A percentile compares a stretch with the other conserved stretches of the same genome.
phyloP scores from a whole-genome alignment of 2,888 invertebrate genomes.

The Xylota sylvarum region DNA sequence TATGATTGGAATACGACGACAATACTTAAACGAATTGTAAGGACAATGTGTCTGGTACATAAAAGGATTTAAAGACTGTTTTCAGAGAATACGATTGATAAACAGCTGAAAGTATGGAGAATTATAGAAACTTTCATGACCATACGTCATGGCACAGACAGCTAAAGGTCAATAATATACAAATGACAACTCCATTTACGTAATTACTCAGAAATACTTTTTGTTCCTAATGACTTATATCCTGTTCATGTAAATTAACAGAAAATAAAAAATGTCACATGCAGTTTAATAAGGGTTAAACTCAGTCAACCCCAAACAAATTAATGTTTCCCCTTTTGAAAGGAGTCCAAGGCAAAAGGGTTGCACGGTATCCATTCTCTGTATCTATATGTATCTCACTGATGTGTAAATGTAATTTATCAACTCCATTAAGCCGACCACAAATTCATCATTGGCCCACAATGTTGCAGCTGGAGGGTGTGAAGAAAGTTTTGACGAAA shows the following conservation, averaged over 20 bases:
- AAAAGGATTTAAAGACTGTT: not conserved
- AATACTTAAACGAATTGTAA: no score
- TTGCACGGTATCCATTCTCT: constrained; percentile 22
- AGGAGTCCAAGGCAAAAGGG: constrained; percentile 11
- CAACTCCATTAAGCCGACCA: constrained; percentile 67
- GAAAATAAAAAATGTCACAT: constrained; percentile 68
- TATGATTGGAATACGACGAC: not conserved
- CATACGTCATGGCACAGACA: no score
- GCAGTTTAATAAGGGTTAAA: constrained; percentile 73
- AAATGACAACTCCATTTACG: constrained; percentile 50
- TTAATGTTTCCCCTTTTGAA: constrained; percentile 65
- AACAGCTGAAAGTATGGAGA: no score
- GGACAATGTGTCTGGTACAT: not conserved
- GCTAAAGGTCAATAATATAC: constrained; percentile 38
- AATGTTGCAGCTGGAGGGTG: not conserved
- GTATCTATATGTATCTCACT: no score
- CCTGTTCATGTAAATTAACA: constrained; percentile 60
- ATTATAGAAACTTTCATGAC: no score
- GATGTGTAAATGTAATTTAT: constrained; percentile 65
- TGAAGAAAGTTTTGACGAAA: constrained; percentile 14
- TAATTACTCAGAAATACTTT: constrained; percentile 46
- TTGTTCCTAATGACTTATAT: constrained; percentile 41
- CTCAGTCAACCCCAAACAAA: constrained; percentile 64
- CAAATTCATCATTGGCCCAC: constrained; percentile 55
- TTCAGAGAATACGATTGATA: no score